Evolutionary conservation across 1,140 invertebrate species (phyloP).

Genomic region (Neodiprion virginianus): DNA sequence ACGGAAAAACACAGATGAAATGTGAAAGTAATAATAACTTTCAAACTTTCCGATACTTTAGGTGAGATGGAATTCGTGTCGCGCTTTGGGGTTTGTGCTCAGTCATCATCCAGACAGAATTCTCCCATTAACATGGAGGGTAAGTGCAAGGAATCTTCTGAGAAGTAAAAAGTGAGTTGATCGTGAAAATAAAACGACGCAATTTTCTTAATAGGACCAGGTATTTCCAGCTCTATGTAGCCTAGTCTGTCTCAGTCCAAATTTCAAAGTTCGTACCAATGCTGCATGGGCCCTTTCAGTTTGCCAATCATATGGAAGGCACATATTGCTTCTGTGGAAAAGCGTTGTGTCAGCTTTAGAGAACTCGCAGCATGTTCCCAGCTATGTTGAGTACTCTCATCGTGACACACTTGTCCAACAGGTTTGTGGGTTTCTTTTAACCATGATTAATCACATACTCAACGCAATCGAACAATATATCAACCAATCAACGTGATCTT

Average conservation of each 20-base stretch:
- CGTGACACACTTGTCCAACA: constrained; percentile 77
- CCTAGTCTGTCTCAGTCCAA: constrained; percentile 65
- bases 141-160: constrained; percentile 29
- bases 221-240: constrained; percentile 61
- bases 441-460: neutral
- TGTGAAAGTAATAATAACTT: constrained; percentile 11
- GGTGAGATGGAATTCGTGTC: constrained; percentile 90
- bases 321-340: constrained; percentile 71
- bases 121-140: constrained; percentile 51
- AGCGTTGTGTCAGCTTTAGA: constrained; percentile 74
- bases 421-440: constrained; percentile 41
- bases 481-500: constrained; percentile 19
- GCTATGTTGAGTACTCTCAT: constrained; percentile 82
- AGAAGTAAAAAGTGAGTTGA: neutral
- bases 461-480: constrained; percentile 18
- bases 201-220: constrained; percentile 53
- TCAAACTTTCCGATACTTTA: constrained; percentile 34
- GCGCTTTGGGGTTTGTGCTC: constrained; percentile 76
- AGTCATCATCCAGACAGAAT: constrained; percentile 50
- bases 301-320: constrained; percentile 68
- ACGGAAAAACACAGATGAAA: neutral
- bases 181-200: neutral
- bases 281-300: constrained; percentile 76
- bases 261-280: constrained; percentile 82
- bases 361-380: constrained; percentile 76